A percentile compares a stretch with the other conserved stretches of the same genome.
These are phyloP conservation scores for Odontothrips loti DNA, from an alignment of 2,888 invertebrate species.

Conservation along the genomic window DNA sequence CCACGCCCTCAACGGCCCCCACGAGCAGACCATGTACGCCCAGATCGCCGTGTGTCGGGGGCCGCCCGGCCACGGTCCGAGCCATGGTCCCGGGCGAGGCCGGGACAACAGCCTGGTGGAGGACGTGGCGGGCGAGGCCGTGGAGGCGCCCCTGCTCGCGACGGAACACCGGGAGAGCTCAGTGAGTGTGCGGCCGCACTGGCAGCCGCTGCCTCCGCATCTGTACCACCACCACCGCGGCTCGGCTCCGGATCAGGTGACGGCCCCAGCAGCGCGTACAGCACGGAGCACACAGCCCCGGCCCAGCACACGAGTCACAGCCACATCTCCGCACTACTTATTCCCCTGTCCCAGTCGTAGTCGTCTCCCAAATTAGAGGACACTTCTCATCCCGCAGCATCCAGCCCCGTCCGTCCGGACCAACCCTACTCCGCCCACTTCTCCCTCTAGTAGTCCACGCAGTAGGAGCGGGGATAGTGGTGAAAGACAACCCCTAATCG, in stretches of 20 bases:
- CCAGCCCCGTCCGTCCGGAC: too few species aligned
- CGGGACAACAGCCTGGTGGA: background rate
- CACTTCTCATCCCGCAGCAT: too few species aligned
- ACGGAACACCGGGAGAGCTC: constrained; percentile 39
- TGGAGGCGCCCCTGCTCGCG: constrained; percentile 37
- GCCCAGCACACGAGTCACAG: too few species aligned
- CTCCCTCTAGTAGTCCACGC: too few species aligned
- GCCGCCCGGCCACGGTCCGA: constrained; percentile 31
- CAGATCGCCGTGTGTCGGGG: constrained; percentile 49
- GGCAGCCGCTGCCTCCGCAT: constrained; percentile 35
- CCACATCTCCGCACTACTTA: too few species aligned
- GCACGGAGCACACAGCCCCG: too few species aligned
- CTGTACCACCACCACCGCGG: background rate
- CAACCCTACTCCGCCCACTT: too few species aligned
- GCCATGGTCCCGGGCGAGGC: background rate
- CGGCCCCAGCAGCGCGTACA: too few species aligned
- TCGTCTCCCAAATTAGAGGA: too few species aligned
- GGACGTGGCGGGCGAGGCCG: constrained; percentile 28
- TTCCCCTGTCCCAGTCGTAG: too few species aligned
- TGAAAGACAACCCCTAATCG: background rate
- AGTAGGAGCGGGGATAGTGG: too few species aligned
- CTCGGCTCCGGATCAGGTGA: constrained; percentile 9
- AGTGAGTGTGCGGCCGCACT: constrained; percentile 38
- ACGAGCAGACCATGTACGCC: constrained; percentile 55
- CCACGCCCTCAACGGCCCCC: constrained; percentile 41